Evolutionary conservation across 2,888 invertebrate species (phyloP).

Genomic region (Eupithecia dodoneata): DNA sequence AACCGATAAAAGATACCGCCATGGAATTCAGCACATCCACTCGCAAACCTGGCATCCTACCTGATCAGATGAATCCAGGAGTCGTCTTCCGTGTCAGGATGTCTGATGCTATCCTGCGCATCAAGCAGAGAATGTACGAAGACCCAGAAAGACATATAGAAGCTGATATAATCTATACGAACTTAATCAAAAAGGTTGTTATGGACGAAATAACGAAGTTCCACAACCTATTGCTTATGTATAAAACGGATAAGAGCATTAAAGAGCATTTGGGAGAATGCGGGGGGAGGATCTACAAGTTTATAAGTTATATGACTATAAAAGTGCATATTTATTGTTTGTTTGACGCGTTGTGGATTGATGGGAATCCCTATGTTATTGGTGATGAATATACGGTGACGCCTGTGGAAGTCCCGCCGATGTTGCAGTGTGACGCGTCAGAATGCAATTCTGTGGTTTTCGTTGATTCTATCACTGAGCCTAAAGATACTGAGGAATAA

Average conservation of each 20-base stretch:
- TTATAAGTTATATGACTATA: slow-evolving; percentile 79
- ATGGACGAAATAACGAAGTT: slow-evolving; percentile 80
- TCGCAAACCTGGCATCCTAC: slow-evolving; percentile 70
- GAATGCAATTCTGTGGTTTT: slow-evolving; percentile 78
- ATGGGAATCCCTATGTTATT: slow-evolving; percentile 78
- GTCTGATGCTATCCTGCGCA: slow-evolving; percentile 77
- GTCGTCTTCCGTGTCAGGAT: slow-evolving; percentile 77
- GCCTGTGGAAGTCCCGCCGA: slow-evolving; percentile 74
- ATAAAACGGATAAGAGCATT: slow-evolving; percentile 76
- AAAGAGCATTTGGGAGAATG: slow-evolving; percentile 79
- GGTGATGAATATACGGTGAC: slow-evolving; percentile 79
- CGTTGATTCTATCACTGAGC: slow-evolving; percentile 77
- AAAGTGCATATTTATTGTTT: slow-evolving; percentile 79
- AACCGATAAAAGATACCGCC: slow-evolving; percentile 72
- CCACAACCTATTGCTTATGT: slow-evolving; percentile 75
- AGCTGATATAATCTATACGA: slow-evolving; percentile 78
- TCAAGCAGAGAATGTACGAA: slow-evolving; percentile 79
- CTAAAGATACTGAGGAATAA: slow-evolving; percentile 74
- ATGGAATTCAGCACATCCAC: slow-evolving; percentile 71
- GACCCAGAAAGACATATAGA: slow-evolving; percentile 77
- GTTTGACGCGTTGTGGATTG: slow-evolving; percentile 78
- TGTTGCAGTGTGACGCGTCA: slow-evolving; percentile 77
- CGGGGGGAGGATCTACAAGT: slow-evolving; percentile 77
- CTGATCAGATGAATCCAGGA: slow-evolving; percentile 78
- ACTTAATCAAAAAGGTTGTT: slow-evolving; percentile 76